These are phyloP conservation scores for Ferrisia virgata DNA, from an alignment of 2,888 invertebrate genomes.

Conservation along the genomic window DNA sequence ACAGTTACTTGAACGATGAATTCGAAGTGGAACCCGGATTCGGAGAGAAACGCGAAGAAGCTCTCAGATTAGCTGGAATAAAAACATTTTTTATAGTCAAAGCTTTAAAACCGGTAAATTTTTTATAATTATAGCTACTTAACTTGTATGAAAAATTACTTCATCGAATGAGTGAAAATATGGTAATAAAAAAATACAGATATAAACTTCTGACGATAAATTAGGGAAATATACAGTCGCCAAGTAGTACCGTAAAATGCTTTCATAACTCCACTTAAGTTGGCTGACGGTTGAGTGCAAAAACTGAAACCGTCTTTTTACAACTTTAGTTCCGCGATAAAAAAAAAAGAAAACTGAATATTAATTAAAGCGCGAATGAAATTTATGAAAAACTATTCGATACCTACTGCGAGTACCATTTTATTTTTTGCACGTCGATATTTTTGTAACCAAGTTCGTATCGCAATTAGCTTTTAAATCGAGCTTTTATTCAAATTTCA, in stretches of 20 bases:
- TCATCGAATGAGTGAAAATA: background rate
- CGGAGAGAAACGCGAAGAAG: constrained; percentile 89
- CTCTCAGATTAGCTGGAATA: constrained; percentile 79
- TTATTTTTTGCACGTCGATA: background rate
- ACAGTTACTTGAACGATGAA: constrained; percentile 80
- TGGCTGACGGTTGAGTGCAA: background rate
- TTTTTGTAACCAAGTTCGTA: background rate
- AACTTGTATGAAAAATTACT: background rate
- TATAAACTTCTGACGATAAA: background rate
- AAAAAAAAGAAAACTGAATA: background rate
- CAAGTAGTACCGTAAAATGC: background rate
- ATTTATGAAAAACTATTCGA: background rate
- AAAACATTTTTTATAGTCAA: constrained; percentile 88
- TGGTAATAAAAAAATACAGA: background rate
- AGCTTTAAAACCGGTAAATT: constrained; percentile 69
- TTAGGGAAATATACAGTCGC: background rate
- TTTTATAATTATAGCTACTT: background rate
- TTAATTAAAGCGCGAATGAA: background rate
- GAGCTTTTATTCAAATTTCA: background rate
- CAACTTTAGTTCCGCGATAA: background rate
- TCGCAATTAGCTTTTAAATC: background rate
- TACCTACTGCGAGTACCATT: background rate
- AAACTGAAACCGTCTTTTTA: background rate
- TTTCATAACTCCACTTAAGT: background rate
- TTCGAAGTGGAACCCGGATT: constrained; percentile 90